Evolutionary conservation across 1,140 invertebrate genomes (phyloP), one percentile per base, ranked within the genome.

Genomic region (Cyphomyrmex costatus): DNA sequence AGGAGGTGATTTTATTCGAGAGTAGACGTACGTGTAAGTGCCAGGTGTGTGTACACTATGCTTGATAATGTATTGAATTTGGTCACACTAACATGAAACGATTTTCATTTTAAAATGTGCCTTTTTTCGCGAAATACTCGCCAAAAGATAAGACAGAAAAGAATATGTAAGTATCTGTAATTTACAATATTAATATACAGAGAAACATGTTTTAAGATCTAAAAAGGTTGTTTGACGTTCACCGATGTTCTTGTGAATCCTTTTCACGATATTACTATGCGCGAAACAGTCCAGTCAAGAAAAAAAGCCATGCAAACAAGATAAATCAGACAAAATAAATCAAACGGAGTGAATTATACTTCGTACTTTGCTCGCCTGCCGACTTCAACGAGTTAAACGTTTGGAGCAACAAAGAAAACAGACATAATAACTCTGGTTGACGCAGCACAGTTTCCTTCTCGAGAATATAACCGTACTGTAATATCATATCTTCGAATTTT

Each of bases 281-380:
- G 53, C 71, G 24, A 12, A 77, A 24, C 24, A 56, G 33, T 1
- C 21, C 61, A 68, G n/a, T 53, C 36, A 58, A 30, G 14, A 27
- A 73, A 60, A 71, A 70, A 65, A n/a, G 30, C 53, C 74, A 88
- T 82, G 83, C 70, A 88, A 89, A 89, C 76, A 79, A 88, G 88
- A 88, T 89, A 89, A 86, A 89, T 89, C 73, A 70, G 70, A 30
- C 49, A 36, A 88, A 76, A 89, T 89, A 89, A 89, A 89, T 89
- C 87, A 88, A 89, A 89, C 83, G 56, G 36, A 77, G 76, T 86
- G 87, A 89, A 89, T 89, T 89, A 88, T 86, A 82, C 68, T 51
- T 36, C 68, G 49, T 89, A 76, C 87, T 89, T 86, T 86, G 70
- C 68, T 51, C 73, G 82, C 83, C 74, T 60, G 46, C 46, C 76